Percentiles rank a stretch among this genome's conserved stretches.
Conservation (phyloP, 2,888 invertebrate genomes). For the Leuctra nigra region DNA sequence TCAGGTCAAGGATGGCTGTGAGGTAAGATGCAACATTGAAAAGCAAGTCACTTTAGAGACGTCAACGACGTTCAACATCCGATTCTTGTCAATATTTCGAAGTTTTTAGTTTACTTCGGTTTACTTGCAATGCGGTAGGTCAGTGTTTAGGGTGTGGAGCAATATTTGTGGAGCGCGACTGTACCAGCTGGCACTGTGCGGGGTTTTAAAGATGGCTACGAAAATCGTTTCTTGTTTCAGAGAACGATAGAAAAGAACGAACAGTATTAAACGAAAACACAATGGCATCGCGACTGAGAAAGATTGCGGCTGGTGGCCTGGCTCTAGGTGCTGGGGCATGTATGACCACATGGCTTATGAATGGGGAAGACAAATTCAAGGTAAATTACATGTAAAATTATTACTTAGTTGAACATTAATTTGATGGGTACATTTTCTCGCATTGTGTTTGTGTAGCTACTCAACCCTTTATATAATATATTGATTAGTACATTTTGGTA, state of each 20-base stretch:
- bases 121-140: no score
- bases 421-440: not conserved
- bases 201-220: conserved; percentile 9
- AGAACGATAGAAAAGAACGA: not conserved
- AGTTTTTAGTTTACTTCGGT: no score
- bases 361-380: conserved; percentile 28
- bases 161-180: not conserved
- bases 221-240: conserved; percentile 1
- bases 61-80: no score
- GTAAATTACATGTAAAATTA: conserved; percentile 16
- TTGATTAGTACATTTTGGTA: no score
- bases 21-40: no score
- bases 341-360: conserved; percentile 34
- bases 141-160: not conserved
- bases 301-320: conserved; percentile 32
- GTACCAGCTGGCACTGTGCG: not conserved
- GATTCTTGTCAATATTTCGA: no score
- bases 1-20: no score
- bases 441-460: not conserved
- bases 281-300: conserved; percentile 33
- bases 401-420: not conserved
- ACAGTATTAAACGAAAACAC: not conserved
- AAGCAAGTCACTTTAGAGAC: no score
- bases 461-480: not conserved
- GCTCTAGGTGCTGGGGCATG: conserved; percentile 35